A percentile compares a stretch with the other conserved stretches of the same genome.
These are phyloP conservation scores for Branchipolynoe longqiensis DNA, from an alignment of 2,888 invertebrate genomes.

Conservation along the genomic window DNA sequence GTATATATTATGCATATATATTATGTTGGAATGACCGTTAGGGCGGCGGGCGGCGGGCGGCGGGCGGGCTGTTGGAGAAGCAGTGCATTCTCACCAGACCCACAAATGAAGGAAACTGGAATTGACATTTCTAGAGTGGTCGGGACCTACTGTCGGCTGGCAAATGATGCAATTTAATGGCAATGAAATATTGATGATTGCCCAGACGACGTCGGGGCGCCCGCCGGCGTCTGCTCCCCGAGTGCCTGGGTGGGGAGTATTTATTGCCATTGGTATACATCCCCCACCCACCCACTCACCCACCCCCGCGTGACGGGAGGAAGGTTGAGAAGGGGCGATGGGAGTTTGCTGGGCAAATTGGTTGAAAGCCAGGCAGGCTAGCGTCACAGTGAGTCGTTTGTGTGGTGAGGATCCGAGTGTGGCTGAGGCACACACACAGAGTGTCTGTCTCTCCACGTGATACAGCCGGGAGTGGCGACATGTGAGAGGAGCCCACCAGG, in stretches of 20 bases:
- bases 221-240: not conserved
- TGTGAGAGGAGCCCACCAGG: too few species aligned
- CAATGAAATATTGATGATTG: slow-evolving; percentile 45
- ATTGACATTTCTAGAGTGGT: slow-evolving; percentile 10
- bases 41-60: too few species aligned
- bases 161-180: slow-evolving; percentile 22
- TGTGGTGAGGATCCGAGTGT: not conserved
- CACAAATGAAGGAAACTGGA: not conserved
- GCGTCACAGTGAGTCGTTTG: not conserved
- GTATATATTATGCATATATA: too few species aligned
- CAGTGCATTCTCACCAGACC: slow-evolving; percentile 19
- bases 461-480: too few species aligned
- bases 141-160: not conserved
- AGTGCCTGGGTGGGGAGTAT: too few species aligned
- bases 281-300: too few species aligned
- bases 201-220: not conserved
- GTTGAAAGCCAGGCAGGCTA: slow-evolving; percentile 4
- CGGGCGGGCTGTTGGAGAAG: too few species aligned
- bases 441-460: not conserved
- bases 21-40: too few species aligned
- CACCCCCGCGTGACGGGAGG: too few species aligned
- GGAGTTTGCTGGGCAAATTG: slow-evolving; percentile 21
- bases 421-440: not conserved
- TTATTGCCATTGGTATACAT: too few species aligned
- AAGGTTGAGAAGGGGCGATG: not conserved